Evolutionary conservation across 2,113 vertebrate genomes (phyloP), one percentile per base, ranked within the genome.

Genomic region (Irena cyanogastra): DNA sequence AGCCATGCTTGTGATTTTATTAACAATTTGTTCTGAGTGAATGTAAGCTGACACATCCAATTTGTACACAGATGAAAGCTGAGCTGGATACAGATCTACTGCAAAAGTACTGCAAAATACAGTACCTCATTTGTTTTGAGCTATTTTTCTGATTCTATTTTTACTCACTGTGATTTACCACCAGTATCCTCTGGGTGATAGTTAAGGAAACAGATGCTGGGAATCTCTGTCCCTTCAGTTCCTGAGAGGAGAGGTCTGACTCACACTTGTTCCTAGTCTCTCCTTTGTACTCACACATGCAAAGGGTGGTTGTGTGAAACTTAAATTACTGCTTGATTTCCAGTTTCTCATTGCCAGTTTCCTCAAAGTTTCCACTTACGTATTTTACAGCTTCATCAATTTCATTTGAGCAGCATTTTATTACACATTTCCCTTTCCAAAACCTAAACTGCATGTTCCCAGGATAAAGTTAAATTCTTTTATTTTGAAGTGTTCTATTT

Each of bases 201-300:
- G 98, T 98, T 96, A 98, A 99, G 99, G 99, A 99, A 99, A 99
- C 99, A 99, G 99, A 99, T 99, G 99, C 97, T 98, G 97, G 98
- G 98, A 98, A 98, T 99, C 98, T 98, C 98, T 98, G 98, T 98
- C 98, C 96, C 93, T 98, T 97, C 97, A 97, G 98, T 99, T 99
- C 98, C 99, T 98, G 97, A 96, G 98, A 98, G 97, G 98, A 98
- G 97, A 96, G 96, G 94, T 98, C 96, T 98, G 97, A 98, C 98
- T 98, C 98, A 98, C 94, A 93, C 97, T 97, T 93, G 87, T 97
- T 97, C 97, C 98, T 97, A 98, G 98, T 95, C 96, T 95, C 85
- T 92, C 97, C 99, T 99, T 99, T 99, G 98, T 99, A 98, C 98
- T 99, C 97, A 96, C 98, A 97, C 98, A 98, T 98, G 98, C 97